These are phyloP conservation scores for Ypsolopha sequella DNA, from an alignment of 2,888 invertebrate genomes.

Conservation along the genomic window DNA sequence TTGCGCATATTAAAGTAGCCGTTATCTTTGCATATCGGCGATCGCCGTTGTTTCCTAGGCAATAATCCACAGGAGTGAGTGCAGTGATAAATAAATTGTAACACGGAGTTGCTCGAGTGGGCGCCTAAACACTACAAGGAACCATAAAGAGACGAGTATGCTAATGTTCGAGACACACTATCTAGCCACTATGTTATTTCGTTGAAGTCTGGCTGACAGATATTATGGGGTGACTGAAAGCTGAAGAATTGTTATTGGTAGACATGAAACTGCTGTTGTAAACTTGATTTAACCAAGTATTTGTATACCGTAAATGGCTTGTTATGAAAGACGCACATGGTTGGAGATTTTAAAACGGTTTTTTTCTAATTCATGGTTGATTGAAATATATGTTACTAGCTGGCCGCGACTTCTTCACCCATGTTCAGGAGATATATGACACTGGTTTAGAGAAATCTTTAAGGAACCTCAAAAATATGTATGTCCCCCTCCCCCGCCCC, in stretches of 20 bases:
- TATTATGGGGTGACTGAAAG: slow-evolving; percentile 35
- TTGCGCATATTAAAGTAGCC: slow-evolving; percentile 3
- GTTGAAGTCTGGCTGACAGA: slow-evolving; percentile 33
- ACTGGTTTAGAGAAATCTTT: too few species aligned
- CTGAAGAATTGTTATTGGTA: slow-evolving; percentile 2
- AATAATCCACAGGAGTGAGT: slow-evolving; percentile 40
- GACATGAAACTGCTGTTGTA: background rate
- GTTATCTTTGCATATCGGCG: slow-evolving; percentile 45
- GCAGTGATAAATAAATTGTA: slow-evolving; percentile 56
- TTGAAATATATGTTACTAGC: too few species aligned
- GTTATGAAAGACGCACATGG: too few species aligned
- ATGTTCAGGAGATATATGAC: too few species aligned
- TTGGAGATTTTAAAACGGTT: too few species aligned
- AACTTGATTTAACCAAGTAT: background rate
- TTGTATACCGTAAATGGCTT: too few species aligned
- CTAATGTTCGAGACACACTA: slow-evolving; percentile 47
- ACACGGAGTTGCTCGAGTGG: slow-evolving; percentile 48
- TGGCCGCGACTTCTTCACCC: too few species aligned
- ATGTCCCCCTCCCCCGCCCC: too few species aligned
- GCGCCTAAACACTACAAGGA: slow-evolving; percentile 63
- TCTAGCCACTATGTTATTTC: slow-evolving; percentile 40
- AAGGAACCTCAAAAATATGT: too few species aligned
- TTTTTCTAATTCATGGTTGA: too few species aligned
- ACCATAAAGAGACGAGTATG: slow-evolving; percentile 64
- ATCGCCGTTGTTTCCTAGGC: slow-evolving; percentile 44